Conservation (phyloP, 2,113 vertebrate genomes). For the Rhinogobius similis region DNA sequence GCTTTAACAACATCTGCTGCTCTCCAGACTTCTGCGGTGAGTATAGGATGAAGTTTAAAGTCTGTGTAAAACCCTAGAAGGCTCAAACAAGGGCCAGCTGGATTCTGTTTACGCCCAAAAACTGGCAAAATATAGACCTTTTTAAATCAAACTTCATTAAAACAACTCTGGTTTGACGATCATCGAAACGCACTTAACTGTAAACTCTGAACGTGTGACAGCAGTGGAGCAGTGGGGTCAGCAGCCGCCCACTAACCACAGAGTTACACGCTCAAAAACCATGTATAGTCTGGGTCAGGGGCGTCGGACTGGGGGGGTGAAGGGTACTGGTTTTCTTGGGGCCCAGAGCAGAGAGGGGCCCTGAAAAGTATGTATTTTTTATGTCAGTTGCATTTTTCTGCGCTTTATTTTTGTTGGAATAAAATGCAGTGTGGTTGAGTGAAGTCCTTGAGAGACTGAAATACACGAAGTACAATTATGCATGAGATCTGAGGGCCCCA, state of each 20-base stretch:
- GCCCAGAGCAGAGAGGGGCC: too few species aligned
- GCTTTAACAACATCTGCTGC: conserved; percentile 37
- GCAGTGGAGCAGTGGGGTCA: neutral
- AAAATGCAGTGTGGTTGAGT: too few species aligned
- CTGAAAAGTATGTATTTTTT: too few species aligned
- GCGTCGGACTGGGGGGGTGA: too few species aligned
- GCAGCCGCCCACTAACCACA: neutral
- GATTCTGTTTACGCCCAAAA: neutral
- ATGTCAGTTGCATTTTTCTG: too few species aligned
- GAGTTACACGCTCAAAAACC: neutral
- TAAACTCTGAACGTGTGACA: neutral
- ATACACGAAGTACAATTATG: too few species aligned
- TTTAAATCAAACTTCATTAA: neutral
- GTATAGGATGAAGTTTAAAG: conserved; percentile 6
- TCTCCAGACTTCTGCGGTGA: neutral
- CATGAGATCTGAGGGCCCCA: too few species aligned
- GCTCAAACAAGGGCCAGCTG: conserved; percentile 14
- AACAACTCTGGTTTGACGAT: neutral
- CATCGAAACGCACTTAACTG: neutral
- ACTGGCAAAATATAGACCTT: too few species aligned
- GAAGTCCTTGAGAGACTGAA: too few species aligned
- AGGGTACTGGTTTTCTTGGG: too few species aligned
- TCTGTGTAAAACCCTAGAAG: neutral
- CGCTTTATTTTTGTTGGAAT: too few species aligned
- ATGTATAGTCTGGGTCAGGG: too few species aligned